Evolutionary conservation across 1,140 invertebrate species (phyloP).

Genomic region (Procambarus virginalis): DNA sequence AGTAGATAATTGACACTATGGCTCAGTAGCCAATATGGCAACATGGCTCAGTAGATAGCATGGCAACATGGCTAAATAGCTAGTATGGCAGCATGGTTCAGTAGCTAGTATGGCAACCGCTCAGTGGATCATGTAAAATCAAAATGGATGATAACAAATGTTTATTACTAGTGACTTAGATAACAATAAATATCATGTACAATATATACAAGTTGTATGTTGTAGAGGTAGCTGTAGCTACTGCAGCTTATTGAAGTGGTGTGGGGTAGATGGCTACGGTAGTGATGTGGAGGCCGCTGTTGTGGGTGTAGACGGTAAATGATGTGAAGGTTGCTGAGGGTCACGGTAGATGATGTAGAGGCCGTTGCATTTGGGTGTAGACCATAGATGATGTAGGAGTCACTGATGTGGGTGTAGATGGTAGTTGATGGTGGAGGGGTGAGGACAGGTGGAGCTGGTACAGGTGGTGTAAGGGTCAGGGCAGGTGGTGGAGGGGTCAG

Average conservation of each 20-base stretch:
- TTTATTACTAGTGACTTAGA: too few species aligned
- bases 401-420: not conserved
- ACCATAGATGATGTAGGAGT: not conserved
- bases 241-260: not conserved
- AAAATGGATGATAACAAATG: too few species aligned
- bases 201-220: not conserved
- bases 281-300: not conserved
- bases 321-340: not conserved
- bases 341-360: not conserved
- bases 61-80: too few species aligned
- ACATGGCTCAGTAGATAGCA: too few species aligned
- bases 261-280: not conserved
- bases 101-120: too few species aligned
- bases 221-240: not conserved
- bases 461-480: constrained; percentile 8
- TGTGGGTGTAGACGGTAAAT: not conserved
- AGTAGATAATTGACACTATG: too few species aligned
- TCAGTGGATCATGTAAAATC: too few species aligned
- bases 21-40: too few species aligned
- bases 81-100: too few species aligned
- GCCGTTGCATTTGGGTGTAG: too few species aligned
- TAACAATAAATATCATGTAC: too few species aligned
- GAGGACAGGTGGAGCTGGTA: not conserved
- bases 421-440: not conserved
- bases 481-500: not conserved